Conservation (phyloP, 2,113 vertebrate species). For the Macroglossus sobrinus region DNA sequence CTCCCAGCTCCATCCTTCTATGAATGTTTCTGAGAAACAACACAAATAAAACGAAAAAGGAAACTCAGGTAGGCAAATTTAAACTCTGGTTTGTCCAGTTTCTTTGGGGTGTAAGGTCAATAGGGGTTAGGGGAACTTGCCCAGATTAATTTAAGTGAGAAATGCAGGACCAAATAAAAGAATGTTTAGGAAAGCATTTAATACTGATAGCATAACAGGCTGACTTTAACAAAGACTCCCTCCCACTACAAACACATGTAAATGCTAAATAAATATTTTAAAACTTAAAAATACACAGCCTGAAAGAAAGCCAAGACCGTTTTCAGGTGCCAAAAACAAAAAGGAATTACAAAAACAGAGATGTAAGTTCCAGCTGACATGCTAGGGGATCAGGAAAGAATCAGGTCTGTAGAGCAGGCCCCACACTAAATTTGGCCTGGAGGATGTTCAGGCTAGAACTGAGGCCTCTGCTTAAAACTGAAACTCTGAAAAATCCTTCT, state of each 20-base stretch:
- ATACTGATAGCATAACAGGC: not conserved
- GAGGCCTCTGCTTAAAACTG: not conserved
- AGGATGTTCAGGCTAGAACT: not conserved
- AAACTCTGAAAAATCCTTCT: not conserved
- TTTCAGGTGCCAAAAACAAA: constrained; percentile 15
- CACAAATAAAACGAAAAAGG: not conserved
- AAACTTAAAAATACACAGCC: constrained; percentile 23
- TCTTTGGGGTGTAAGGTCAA: not conserved
- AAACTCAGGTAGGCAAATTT: not conserved
- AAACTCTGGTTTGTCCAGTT: not conserved
- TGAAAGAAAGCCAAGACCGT: constrained; percentile 28
- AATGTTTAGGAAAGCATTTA: not conserved
- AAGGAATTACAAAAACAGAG: constrained; percentile 39
- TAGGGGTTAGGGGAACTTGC: not conserved
- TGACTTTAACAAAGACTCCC: not conserved
- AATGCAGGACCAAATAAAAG: not conserved
- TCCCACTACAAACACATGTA: not conserved
- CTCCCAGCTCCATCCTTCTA: not conserved
- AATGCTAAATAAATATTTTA: not conserved
- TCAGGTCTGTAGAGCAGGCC: not conserved
- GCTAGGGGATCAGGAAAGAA: not conserved
- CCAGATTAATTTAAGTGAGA: not conserved
- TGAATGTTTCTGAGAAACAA: not conserved
- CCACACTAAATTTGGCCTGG: not conserved
- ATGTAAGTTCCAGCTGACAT: not conserved